Evolutionary conservation across 1,140 invertebrate species (phyloP).

Genomic region (Cydia pomonella): DNA sequence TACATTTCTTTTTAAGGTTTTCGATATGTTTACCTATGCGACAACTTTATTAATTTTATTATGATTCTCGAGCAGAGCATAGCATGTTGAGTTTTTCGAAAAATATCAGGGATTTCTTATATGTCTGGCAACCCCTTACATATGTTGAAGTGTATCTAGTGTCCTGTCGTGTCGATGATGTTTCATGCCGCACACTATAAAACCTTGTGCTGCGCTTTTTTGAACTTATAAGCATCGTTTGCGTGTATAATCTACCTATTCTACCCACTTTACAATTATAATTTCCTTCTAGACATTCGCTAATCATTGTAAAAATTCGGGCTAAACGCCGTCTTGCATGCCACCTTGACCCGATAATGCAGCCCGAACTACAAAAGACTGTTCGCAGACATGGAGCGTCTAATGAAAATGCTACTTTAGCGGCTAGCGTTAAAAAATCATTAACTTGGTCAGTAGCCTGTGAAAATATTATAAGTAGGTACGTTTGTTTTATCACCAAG

Average conservation of each 20-base stretch:
- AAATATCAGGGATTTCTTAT: too few relatives aligned
- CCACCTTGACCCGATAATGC: conserved; percentile 28
- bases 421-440: too few relatives aligned
- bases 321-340: background rate
- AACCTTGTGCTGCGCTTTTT: background rate
- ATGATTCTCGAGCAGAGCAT: too few relatives aligned
- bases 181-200: conserved; percentile 11
- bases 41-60: too few relatives aligned
- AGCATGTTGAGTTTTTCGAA: too few relatives aligned
- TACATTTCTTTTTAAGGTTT: too few relatives aligned
- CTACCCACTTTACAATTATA: background rate
- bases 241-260: background rate
- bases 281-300: conserved; percentile 24
- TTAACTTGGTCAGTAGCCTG: too few relatives aligned
- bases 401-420: background rate
- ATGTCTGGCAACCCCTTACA: too few relatives aligned
- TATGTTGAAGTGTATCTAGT: too few relatives aligned
- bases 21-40: too few relatives aligned
- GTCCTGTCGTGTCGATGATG: conserved; percentile 27
- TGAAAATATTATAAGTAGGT: too few relatives aligned
- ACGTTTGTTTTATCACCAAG: too few relatives aligned
- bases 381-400: background rate
- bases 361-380: background rate
- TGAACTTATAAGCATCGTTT: background rate
- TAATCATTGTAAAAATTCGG: conserved; percentile 28